Conservation (phyloP, 1,140 invertebrate species). For the Brachionus koreanus region DNA sequence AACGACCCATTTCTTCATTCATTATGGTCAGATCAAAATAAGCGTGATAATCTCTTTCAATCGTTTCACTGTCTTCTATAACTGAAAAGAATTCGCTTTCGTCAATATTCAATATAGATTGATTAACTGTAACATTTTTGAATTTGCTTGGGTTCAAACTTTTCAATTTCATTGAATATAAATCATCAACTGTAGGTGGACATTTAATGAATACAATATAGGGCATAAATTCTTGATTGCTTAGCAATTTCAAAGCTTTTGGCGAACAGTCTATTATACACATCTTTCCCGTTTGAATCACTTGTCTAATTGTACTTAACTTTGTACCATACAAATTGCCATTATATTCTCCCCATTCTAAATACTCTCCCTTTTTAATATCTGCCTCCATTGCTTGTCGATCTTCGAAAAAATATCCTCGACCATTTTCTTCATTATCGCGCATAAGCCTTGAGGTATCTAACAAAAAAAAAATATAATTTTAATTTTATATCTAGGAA, state of each 20-base stretch:
- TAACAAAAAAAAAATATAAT: constrained; percentile 59
- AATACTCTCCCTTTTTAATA: constrained; percentile 77
- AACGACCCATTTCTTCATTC: constrained; percentile 86
- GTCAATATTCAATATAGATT: constrained; percentile 42
- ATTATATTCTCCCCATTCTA: constrained; percentile 93
- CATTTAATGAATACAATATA: constrained; percentile 96
- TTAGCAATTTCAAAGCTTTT: constrained; percentile 62
- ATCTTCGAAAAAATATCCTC: constrained; percentile 83
- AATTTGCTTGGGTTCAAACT: constrained; percentile 44
- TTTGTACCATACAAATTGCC: constrained; percentile 87
- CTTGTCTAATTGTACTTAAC: constrained; percentile 81
- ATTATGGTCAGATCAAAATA: constrained; percentile 90
- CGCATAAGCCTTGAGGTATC: constrained; percentile 86
- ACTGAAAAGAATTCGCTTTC: constrained; percentile 39
- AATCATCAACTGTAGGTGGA: constrained; percentile 64
- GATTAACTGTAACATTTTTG: constrained; percentile 44
- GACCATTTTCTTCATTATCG: constrained; percentile 86
- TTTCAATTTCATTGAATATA: constrained; percentile 44
- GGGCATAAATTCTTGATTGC: constrained; percentile 89
- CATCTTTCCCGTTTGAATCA: constrained; percentile 91
- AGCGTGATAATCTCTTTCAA: constrained; percentile 86
- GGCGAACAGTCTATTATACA: constrained; percentile 94
- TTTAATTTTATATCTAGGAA: neutral
- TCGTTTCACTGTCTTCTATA: constrained; percentile 83
- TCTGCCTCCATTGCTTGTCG: constrained; percentile 87